Evolutionary conservation across 2,113 vertebrate species (phyloP).

Genomic region (Bubo scandiacus): DNA sequence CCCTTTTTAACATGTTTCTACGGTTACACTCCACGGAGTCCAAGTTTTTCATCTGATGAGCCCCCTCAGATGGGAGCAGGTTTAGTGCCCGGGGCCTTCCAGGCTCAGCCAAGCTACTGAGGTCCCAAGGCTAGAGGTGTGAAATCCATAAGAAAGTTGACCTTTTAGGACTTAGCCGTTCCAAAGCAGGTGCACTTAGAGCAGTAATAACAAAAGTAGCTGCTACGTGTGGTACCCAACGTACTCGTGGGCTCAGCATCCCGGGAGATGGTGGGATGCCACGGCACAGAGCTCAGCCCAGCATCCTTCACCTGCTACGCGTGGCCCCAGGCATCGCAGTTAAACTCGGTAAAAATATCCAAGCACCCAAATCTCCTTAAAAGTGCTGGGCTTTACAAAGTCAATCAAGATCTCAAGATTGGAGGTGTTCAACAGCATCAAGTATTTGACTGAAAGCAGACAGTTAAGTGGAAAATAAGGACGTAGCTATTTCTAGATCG

Average conservation of each 20-base stretch:
- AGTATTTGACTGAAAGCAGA: not conserved
- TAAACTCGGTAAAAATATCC: not conserved
- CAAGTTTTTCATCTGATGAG: not conserved
- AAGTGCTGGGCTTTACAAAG: not conserved
- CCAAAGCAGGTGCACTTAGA: not conserved
- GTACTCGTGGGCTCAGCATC: not conserved
- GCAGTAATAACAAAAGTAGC: not conserved
- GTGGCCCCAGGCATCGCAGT: fast-evolving
- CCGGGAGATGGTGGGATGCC: not conserved
- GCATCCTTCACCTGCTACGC: fast-evolving
- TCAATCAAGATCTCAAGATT: fast-evolving
- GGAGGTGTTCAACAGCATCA: not conserved
- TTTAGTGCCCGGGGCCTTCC: not conserved
- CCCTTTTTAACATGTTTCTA: not conserved
- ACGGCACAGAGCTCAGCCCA: not conserved
- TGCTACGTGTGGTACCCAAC: fast-evolving
- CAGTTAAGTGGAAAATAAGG: fast-evolving
- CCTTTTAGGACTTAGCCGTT: not conserved
- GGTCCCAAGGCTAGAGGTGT: not conserved
- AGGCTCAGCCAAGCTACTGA: not conserved
- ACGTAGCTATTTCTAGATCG: fast-evolving
- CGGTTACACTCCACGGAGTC: not conserved
- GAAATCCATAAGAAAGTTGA: not conserved
- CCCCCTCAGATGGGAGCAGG: not conserved
- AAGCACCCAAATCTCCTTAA: not conserved